A percentile compares a stretch with the other conserved stretches of the same genome.
Evolutionary conservation across 2,113 vertebrate genomes (phyloP).

Genomic region (Dicentrarchus labrax): DNA sequence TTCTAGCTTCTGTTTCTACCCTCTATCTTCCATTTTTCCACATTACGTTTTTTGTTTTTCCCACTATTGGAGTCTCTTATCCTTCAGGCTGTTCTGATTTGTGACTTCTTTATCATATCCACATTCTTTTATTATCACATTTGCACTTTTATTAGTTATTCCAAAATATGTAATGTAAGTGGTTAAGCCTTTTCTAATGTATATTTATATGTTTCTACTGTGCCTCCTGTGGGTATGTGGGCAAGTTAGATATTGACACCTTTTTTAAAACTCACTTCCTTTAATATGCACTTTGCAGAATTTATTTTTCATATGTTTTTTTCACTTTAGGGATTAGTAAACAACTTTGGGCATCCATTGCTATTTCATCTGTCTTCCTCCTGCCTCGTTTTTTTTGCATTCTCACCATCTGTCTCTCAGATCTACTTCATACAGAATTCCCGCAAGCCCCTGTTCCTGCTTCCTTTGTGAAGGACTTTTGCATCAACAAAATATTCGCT

Average conservation of each 20-base stretch:
- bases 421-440: conserved; percentile 49
- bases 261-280: conserved; percentile 34
- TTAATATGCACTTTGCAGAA: conserved; percentile 39
- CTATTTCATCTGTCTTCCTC: conserved; percentile 52
- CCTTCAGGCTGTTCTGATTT: not conserved
- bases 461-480: conserved; percentile 67
- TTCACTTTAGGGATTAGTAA: conserved; percentile 52
- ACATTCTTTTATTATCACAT: not conserved
- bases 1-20: not conserved
- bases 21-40: not conserved
- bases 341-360: conserved; percentile 56
- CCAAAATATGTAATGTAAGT: not conserved
- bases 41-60: not conserved
- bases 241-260: conserved; percentile 23
- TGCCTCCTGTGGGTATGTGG: not conserved
- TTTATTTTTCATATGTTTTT: conserved; percentile 27
- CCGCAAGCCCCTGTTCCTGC: conserved; percentile 45
- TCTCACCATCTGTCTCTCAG: conserved; percentile 70
- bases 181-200: not conserved
- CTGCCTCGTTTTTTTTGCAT: conserved; percentile 33
- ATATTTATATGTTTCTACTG: not conserved
- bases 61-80: not conserved
- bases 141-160: conserved; percentile 3
- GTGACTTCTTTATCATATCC: not conserved
- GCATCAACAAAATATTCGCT: conserved; percentile 53